phyloP scores from a whole-genome alignment of 2,113 vertebrate species.

The Microcebus jonahi region DNA sequence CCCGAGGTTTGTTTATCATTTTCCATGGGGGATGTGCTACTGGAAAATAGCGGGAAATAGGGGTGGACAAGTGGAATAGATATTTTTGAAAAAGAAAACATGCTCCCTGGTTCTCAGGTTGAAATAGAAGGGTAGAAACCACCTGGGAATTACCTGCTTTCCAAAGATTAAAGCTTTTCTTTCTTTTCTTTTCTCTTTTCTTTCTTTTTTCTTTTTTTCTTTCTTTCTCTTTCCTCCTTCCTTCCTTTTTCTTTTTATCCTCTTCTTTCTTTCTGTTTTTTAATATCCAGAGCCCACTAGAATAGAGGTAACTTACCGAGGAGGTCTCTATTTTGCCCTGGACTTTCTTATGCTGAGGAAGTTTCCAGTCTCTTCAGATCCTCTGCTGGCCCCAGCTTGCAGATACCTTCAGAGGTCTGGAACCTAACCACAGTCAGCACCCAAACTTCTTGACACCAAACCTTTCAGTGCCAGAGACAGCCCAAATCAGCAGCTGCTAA shows the following conservation, averaged over 20 bases:
- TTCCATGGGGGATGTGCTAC: not conserved
- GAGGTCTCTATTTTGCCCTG: not conserved
- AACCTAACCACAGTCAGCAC: not conserved
- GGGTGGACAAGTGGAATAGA: not conserved
- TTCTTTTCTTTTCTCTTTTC: too few relatives aligned
- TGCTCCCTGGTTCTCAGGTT: not conserved
- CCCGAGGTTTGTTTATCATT: not conserved
- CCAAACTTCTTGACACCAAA: not conserved
- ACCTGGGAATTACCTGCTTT: not conserved
- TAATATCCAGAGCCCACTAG: not conserved
- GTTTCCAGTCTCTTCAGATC: not conserved
- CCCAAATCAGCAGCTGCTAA: not conserved
- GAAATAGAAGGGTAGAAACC: not conserved
- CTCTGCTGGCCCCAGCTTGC: not conserved
- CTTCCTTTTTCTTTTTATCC: fast-evolving
- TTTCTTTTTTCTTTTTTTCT: too few relatives aligned
- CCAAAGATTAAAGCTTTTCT: not conserved
- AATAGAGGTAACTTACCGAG: not conserved
- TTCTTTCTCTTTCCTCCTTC: too few relatives aligned
- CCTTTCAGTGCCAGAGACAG: not conserved
- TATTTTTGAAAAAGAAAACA: not conserved
- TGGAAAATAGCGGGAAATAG: not conserved
- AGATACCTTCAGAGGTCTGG: not conserved
- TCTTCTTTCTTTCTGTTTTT: not conserved
- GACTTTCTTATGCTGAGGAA: not conserved